Evolutionary conservation across 2,113 vertebrate genomes (phyloP).

Genomic region (Hylia prasina): DNA sequence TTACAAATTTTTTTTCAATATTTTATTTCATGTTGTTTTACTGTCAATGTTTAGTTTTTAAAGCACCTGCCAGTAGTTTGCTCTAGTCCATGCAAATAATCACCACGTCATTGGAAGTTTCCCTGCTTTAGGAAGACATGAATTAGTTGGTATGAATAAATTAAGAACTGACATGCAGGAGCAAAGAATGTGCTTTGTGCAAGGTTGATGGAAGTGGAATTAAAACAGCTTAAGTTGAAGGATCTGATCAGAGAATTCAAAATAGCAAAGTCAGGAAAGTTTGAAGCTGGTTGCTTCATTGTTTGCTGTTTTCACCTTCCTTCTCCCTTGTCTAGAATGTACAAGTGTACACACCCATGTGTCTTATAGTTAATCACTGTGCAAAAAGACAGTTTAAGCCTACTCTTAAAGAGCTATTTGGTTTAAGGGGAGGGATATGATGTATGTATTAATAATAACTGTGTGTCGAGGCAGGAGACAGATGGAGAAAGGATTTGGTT

Average conservation of each 20-base stretch:
- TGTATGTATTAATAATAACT: not conserved
- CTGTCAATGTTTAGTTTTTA: not conserved
- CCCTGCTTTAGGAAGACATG: not conserved
- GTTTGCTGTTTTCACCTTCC: not conserved
- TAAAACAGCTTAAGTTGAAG: not conserved
- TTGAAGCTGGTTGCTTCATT: not conserved
- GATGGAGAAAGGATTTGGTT: conserved; percentile 5
- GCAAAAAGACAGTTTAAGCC: not conserved
- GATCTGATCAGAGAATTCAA: not conserved
- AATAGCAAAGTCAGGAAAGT: not conserved
- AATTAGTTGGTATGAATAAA: not conserved
- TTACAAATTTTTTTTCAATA: conserved; percentile 66
- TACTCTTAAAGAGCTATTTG: not conserved
- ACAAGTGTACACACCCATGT: not conserved
- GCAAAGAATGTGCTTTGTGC: not conserved
- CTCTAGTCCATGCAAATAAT: not conserved
- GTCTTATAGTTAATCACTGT: not conserved
- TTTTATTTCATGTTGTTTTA: conserved; percentile 10
- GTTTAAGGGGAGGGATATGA: not conserved
- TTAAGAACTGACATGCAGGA: not conserved
- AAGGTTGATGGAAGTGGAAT: not conserved
- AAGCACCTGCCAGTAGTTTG: not conserved
- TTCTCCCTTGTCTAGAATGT: not conserved
- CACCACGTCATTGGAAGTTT: not conserved
- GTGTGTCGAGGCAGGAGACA: not conserved